These are phyloP conservation scores for Sminthurides aquaticus DNA, from an alignment of 2,888 invertebrate species.

Conservation along the genomic window DNA sequence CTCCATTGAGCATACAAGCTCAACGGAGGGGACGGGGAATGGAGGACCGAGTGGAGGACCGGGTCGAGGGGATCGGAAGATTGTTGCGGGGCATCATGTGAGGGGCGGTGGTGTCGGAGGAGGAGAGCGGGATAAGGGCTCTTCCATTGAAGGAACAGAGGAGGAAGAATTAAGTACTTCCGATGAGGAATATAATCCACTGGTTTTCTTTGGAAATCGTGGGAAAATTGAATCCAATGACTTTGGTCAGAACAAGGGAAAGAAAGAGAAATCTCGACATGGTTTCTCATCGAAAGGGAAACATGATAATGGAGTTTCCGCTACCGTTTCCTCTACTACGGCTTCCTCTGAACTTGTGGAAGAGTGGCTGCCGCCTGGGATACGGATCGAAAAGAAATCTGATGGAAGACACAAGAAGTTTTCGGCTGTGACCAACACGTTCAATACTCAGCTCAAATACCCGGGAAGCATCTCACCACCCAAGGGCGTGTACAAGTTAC, in stretches of 20 bases:
- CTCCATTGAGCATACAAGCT: neutral
- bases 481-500: conserved; percentile 18
- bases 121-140: conserved; percentile 3
- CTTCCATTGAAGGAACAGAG: neutral
- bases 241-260: neutral
- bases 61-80: conserved; percentile 25
- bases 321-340: conserved; percentile 13
- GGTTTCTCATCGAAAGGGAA: conserved; percentile 20
- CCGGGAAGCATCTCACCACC: neutral
- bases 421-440: conserved; percentile 11
- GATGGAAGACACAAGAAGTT: conserved; percentile 17
- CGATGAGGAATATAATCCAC: conserved; percentile 14
- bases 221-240: conserved; percentile 13
- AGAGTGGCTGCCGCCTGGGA: conserved; percentile 29
- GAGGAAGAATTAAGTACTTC: conserved; percentile 2
- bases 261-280: conserved; percentile 10
- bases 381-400: conserved; percentile 17
- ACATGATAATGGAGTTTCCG: conserved; percentile 4
- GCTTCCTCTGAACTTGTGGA: conserved; percentile 38
- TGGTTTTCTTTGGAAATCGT: conserved; percentile 18
- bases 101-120: too few relatives aligned
- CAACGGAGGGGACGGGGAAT: neutral
- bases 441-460: neutral
- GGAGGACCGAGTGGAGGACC: conserved; percentile 12
- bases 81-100: conserved; percentile 14